Base-by-base conservation (phyloP, 2,113 vertebrate species). In the Rhea pennata region DNA sequence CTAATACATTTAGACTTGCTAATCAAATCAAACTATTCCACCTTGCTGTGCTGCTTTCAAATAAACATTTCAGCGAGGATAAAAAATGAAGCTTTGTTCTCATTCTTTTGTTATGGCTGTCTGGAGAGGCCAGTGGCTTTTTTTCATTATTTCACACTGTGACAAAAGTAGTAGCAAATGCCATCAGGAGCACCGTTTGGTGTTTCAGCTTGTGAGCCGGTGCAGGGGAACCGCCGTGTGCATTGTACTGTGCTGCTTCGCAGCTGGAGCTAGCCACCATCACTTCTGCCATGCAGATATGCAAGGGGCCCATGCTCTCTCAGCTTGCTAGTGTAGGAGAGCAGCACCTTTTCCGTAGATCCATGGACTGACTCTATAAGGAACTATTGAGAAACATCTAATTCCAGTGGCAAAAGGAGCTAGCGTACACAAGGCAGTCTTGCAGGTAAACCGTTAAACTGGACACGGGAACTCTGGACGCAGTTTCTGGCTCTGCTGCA, bases 1-100 rank as follows among this genome's bases (percentile, higher is more conserved):
- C 95, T 98, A 97, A 98, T 97, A 97, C 97, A 97, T 97, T 98
- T 97, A 98, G 98, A 98, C 97, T 98, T 98, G 98, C 97, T 98
- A 98, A 98, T 98, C 97, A 97, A 97, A 98, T 98, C 97, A 98
- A 93, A 96, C 95, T 93, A 88, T 93, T 96, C 96, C 96, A 97
- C 94, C 97, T 97, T 95, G 94, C 95, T 42, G 1, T 26, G 86
- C 90, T 69, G 80, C 97, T 96, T 97, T 83, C 96, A 86, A 95
- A 96, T 95, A 97, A 95, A 97, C 92, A 94, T 96, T 97, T 96
- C 88, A 96, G 94, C 93, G 93, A 83, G 93, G 91, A 44, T 66
- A 69, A 95, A 96, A 97, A 96, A 74, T 48, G 72, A 33, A 92
- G 89, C 91, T 96, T 92, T 95, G 80, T 82, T 94, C 29, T 81